Percentiles rank a stretch among this genome's conserved stretches.
Conservation (phyloP, 2,888 invertebrate species). For the Ptilodon capucinus region DNA sequence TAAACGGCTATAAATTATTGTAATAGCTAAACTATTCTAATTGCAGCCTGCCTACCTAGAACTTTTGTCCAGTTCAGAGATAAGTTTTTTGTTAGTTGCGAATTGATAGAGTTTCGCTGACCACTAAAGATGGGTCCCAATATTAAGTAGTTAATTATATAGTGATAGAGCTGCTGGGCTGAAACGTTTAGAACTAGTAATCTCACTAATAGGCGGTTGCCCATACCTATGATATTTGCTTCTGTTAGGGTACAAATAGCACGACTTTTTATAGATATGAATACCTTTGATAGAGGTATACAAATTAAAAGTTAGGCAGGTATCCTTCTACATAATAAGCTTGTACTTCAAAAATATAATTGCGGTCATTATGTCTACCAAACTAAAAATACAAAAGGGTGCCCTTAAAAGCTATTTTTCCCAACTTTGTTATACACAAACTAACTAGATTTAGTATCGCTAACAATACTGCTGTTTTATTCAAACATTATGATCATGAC, state of each 20-base stretch:
- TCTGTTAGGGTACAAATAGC: not conserved
- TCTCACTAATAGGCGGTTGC: slow-evolving; percentile 25
- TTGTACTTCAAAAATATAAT: too few relatives aligned
- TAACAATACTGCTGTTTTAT: too few relatives aligned
- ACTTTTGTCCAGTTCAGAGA: slow-evolving; percentile 36
- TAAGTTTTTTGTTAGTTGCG: slow-evolving; percentile 25
- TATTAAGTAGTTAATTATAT: slow-evolving; percentile 42
- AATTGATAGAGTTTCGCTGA: slow-evolving; percentile 35
- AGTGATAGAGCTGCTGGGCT: slow-evolving; percentile 20
- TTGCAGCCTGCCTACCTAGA: slow-evolving; percentile 49
- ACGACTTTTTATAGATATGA: not conserved
- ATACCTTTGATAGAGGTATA: not conserved
- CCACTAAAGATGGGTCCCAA: slow-evolving; percentile 50
- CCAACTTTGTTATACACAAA: too few relatives aligned
- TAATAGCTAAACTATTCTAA: slow-evolving; percentile 74
- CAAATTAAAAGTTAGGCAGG: not conserved
- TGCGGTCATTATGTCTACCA: too few relatives aligned
- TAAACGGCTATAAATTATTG: slow-evolving; percentile 80
- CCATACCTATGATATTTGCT: slow-evolving; percentile 13
- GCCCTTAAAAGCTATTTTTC: too few relatives aligned
- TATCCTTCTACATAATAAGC: not conserved
- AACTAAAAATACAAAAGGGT: too few relatives aligned
- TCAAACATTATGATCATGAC: too few relatives aligned
- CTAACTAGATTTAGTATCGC: too few relatives aligned
- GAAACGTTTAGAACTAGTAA: slow-evolving; percentile 31